phyloP scores from a whole-genome alignment of 2,888 invertebrate genomes.

The Dyspetes luteomarginatus region DNA sequence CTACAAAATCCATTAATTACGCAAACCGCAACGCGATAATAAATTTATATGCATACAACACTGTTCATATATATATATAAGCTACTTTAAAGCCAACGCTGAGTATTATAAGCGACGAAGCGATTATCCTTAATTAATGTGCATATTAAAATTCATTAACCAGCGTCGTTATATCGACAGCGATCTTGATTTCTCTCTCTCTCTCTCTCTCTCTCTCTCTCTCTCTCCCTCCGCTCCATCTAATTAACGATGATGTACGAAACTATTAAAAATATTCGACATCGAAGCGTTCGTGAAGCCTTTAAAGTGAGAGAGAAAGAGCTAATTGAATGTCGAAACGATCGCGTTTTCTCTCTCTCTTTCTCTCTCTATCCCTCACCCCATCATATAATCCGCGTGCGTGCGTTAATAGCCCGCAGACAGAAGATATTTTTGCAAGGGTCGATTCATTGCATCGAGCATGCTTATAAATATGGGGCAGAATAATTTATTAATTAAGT shows the following conservation, averaged over 20 bases:
- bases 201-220: slow-evolving; percentile 19
- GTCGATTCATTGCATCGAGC: slow-evolving; percentile 49
- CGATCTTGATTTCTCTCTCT: slow-evolving; percentile 69
- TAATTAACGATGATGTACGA: slow-evolving; percentile 69
- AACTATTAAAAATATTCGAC: slow-evolving; percentile 67
- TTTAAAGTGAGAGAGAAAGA: slow-evolving; percentile 41
- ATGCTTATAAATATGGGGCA: slow-evolving; percentile 34
- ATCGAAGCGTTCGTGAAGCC: slow-evolving; percentile 55
- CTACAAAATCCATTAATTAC: slow-evolving; percentile 46
- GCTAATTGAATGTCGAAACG: slow-evolving; percentile 62
- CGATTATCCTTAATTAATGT: slow-evolving; percentile 69
- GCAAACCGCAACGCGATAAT: slow-evolving; percentile 18
- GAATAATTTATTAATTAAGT: slow-evolving; percentile 39
- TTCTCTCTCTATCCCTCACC: neutral
- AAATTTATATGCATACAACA: slow-evolving; percentile 9
- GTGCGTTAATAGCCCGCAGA: slow-evolving; percentile 31
- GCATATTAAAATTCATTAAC: slow-evolving; percentile 70
- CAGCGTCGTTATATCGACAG: slow-evolving; percentile 63
- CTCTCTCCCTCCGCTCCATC: slow-evolving; percentile 38
- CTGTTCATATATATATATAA: slow-evolving; percentile 49
- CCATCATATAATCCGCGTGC: neutral
- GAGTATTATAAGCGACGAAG: slow-evolving; percentile 55
- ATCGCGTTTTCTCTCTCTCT: slow-evolving; percentile 45
- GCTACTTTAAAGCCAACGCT: neutral
- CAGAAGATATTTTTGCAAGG: slow-evolving; percentile 35